Base-by-base conservation (phyloP, 2,888 invertebrate genomes). In the Plutella xylostella region DNA sequence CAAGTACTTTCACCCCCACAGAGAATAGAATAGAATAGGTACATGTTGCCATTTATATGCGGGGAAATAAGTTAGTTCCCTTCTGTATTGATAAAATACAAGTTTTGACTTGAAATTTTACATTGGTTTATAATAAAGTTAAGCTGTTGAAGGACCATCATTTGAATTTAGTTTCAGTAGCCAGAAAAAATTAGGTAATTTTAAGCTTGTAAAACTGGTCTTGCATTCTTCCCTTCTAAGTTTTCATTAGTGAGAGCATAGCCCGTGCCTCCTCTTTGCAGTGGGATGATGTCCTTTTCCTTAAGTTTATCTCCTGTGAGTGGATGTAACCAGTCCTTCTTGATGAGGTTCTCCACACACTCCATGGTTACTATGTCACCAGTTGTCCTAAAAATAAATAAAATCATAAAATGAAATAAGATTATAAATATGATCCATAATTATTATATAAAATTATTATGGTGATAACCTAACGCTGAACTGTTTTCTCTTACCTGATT, bases 311-410 rank as follows among this genome's bases (percentile, higher is more conserved):
- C 88, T 45, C 90, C 91, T 42, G 94, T 97, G 18, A 97, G 85
- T 0, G 99, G 99, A 80, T 99, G 97, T 18, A 93, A 83, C 97
- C 96, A 96, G 68, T 99, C 98, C 61, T 95, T 97, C 61, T 93
- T 96, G 44, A 99, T 95, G 14, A 99, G 87, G 66, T 96, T 97
- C 60, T 98, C 97, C 4, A 97, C 90, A 77, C 97, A 98, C 68
- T 98, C 97, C 89, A 95, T 87, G 1, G 98, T 98, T 2, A 99
- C 92, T 5, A 99, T 95, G 82, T 94, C 90, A 2, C 98, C 98
- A 0, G 97, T 97, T 65, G 56, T 87, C 75, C 68, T 72, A 62
- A 38, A 67, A 64, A 33, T n/a, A 34, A 18, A 33, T 12, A 33
- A 34, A 11, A 35, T 15, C 25, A 7, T 7, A 25, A 7, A 25